Evolutionary conservation across 2,888 invertebrate species (phyloP), one percentile per base, ranked within the genome.

Genomic region (Odontocolon sp.): DNA sequence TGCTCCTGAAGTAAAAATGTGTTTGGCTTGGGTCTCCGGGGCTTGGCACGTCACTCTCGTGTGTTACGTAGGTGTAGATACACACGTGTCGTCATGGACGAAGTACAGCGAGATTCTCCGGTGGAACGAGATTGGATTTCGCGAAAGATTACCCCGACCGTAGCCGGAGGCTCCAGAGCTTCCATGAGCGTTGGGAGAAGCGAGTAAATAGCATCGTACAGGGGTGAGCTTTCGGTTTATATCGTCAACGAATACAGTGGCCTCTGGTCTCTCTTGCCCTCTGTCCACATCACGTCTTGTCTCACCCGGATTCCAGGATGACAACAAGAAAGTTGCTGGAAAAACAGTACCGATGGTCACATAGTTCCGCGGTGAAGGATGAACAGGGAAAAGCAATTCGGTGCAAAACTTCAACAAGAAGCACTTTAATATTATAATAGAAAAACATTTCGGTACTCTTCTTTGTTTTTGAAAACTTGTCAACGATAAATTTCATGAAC

Each of bases 71-170:
- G 54, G 18, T n/a, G 23, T 21, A 23, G 36, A 11, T 45, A 33
- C 14, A 21, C 18, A 28, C 18, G 36, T 33, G 33, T 23, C 23
- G 54, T 42, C 54, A 45, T 21, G 54, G n/a, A 67, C 40, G 28
- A 23, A 40, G n/a, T 31, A n/a, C 52, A 18, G 8, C 38, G 61
- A 63, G 47, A 78, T 56, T 52, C 68, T 63, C 75, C 67, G 63
- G 23, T 42, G 40, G 64, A 52, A 75, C 54, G 40, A 70, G 71
- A 78, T 75, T 78, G 75, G 68, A 78, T 78, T 78, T 71, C 45
- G 42, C 74, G 38, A 75, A 68, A 75, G 78, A 78, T 78, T 75
- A 78, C 78, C 47, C 63, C 71, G 61, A 63, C 42, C 45, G 40
- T 56, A 33, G 52, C 31, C 50, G 45, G 50, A 69, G 63, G 69